phyloP scores from a whole-genome alignment of 2,888 invertebrate species.

The Eremobia ochroleuca region DNA sequence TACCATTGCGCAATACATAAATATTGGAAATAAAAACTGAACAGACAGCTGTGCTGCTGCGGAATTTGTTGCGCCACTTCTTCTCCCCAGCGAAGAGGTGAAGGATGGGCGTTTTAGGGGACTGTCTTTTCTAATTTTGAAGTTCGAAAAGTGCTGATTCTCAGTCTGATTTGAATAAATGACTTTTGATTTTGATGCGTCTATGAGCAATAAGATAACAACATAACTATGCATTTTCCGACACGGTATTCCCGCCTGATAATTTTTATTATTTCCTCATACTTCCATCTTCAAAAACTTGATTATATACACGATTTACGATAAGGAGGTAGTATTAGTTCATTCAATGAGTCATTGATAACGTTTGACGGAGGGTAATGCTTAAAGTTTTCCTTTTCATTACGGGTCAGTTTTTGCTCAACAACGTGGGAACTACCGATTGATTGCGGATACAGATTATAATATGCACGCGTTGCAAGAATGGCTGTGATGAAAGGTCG shows the following conservation, averaged over 20 bases:
- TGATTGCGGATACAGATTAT: constrained; percentile 26
- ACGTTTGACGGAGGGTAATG: not conserved
- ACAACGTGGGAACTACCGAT: constrained; percentile 46
- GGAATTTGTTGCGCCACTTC: too few relatives aligned
- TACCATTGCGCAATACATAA: too few relatives aligned
- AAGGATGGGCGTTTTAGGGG: too few relatives aligned
- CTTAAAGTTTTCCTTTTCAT: constrained; percentile 30
- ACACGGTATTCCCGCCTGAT: not conserved
- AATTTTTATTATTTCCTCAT: constrained; percentile 1
- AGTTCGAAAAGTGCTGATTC: too few relatives aligned
- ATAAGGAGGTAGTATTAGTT: not conserved
- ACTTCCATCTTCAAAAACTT: not conserved
- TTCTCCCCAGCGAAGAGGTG: too few relatives aligned
- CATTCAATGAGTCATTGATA: not conserved
- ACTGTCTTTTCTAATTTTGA: too few relatives aligned
- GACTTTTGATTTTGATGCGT: too few relatives aligned
- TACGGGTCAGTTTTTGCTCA: constrained; percentile 24
- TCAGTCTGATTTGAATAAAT: too few relatives aligned
- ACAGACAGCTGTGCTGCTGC: too few relatives aligned
- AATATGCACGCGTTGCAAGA: not conserved
- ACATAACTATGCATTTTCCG: not conserved
- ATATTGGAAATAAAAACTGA: too few relatives aligned
- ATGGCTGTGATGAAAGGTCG: constrained; percentile 27
- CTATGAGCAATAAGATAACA: not conserved
- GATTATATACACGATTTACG: constrained; percentile 5